phyloP scores from a whole-genome alignment of 2,888 invertebrate genomes.

The Nematopogon swammerdamellus region DNA sequence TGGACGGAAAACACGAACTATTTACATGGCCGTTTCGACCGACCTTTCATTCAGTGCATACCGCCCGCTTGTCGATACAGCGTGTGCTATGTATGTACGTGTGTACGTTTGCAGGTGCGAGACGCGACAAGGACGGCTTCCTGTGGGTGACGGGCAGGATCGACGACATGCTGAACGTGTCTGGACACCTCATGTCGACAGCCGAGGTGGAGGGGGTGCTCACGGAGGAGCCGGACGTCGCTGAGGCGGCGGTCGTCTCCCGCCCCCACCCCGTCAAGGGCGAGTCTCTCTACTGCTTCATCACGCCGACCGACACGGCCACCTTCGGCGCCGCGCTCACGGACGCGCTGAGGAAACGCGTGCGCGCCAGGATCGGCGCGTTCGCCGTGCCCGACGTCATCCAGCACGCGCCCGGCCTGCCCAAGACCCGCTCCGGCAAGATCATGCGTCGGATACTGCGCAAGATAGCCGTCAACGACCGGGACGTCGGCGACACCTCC shows the following conservation, averaged over 20 bases:
- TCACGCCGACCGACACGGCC: slow-evolving; percentile 81
- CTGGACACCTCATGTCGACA: slow-evolving; percentile 96
- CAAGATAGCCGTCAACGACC: slow-evolving; percentile 88
- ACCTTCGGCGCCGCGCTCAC: slow-evolving; percentile 67
- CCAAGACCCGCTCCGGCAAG: slow-evolving; percentile 97
- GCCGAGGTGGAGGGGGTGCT: slow-evolving; percentile 88
- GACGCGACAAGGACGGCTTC: slow-evolving; percentile 90
- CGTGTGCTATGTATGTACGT: no score
- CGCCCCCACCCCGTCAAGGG: slow-evolving; percentile 94
- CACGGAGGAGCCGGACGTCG: slow-evolving; percentile 72
- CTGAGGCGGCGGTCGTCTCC: slow-evolving; percentile 96
- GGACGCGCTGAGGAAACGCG: slow-evolving; percentile 70
- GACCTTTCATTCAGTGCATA: no score
- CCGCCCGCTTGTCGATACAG: no score
- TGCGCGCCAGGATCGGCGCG: slow-evolving; percentile 89
- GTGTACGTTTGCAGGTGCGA: slow-evolving; percentile 63
- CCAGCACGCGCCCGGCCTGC: slow-evolving; percentile 90
- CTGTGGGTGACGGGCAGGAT: slow-evolving; percentile 96
- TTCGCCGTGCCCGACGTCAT: slow-evolving; percentile 95
- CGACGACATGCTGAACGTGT: slow-evolving; percentile 98
- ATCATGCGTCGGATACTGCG: slow-evolving; percentile 95
- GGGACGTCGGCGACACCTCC: slow-evolving; percentile 88
- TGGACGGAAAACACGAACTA: no score
- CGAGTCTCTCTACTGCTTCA: slow-evolving; percentile 95
- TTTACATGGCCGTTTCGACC: no score